Evolutionary conservation across 2,888 invertebrate species (phyloP).

Genomic region (Tetrapedia diversipes): DNA sequence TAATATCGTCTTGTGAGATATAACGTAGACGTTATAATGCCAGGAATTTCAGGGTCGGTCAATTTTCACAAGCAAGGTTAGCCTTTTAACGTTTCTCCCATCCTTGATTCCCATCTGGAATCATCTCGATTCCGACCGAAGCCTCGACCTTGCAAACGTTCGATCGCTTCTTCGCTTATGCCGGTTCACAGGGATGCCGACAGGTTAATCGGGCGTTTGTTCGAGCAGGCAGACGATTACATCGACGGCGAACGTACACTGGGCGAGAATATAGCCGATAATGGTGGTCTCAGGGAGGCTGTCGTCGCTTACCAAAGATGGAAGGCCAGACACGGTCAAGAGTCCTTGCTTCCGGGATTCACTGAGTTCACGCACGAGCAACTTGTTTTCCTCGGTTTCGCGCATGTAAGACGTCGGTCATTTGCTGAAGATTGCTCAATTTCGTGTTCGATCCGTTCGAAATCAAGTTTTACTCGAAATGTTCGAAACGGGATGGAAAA

Average conservation of each 20-base stretch:
- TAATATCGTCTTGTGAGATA: neutral
- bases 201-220: conserved; percentile 13
- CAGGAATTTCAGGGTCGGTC: neutral
- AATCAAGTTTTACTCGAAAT: neutral
- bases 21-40: neutral
- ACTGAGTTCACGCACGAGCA: conserved; percentile 89
- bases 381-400: conserved; percentile 91
- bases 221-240: conserved; percentile 82
- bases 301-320: conserved; percentile 87
- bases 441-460: neutral
- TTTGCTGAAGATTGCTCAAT: neutral
- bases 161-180: neutral
- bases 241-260: conserved; percentile 90
- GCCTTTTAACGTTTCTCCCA: neutral
- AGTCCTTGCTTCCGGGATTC: conserved; percentile 89
- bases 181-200: neutral
- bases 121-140: neutral
- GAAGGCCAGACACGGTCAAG: conserved; percentile 85
- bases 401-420: conserved; percentile 86
- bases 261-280: conserved; percentile 93
- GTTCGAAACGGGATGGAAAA: no score
- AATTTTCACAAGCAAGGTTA: neutral
- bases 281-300: conserved; percentile 91
- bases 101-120: neutral
- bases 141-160: neutral